Percentiles rank a stretch among this genome's conserved stretches.
Evolutionary conservation across 2,113 vertebrate species (phyloP).

Genomic region (Takifugu bimaculatus): DNA sequence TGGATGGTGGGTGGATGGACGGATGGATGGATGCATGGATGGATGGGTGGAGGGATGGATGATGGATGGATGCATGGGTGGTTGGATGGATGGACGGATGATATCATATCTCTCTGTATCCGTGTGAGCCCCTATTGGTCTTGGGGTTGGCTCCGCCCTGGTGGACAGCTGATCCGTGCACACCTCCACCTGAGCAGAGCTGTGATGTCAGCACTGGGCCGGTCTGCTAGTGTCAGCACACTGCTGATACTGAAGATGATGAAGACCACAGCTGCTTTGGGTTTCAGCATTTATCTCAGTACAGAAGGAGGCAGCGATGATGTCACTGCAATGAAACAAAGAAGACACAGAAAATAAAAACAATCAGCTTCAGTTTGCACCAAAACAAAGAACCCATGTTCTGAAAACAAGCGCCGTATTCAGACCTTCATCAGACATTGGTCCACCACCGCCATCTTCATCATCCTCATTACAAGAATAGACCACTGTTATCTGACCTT

Average conservation of each 20-base stretch:
- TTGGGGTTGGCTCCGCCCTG: too few species aligned
- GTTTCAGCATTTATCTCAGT: slow-evolving; percentile 29
- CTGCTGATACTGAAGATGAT: background rate
- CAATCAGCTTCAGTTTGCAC: slow-evolving; percentile 19
- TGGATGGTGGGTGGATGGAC: too few species aligned
- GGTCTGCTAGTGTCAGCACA: background rate
- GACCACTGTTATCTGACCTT: too few species aligned
- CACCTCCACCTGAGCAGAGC: too few species aligned
- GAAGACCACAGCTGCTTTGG: slow-evolving; percentile 1
- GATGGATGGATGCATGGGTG: too few species aligned
- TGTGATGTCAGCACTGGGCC: background rate
- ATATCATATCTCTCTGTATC: too few species aligned
- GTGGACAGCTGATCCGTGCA: too few species aligned
- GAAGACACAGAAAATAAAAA: slow-evolving; percentile 12
- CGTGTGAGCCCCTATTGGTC: too few species aligned
- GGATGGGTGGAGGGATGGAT: too few species aligned
- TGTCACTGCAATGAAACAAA: slow-evolving; percentile 2
- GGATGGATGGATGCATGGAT: too few species aligned
- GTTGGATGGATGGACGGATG: too few species aligned
- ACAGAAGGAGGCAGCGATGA: slow-evolving; percentile 35
- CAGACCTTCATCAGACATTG: background rate
- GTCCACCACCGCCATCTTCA: background rate
- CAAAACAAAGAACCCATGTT: slow-evolving; percentile 23
- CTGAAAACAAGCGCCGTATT: background rate
- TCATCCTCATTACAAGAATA: too few species aligned